Evolutionary conservation across 1,140 invertebrate species (phyloP).

Genomic region (Caenorhabditis remanei): DNA sequence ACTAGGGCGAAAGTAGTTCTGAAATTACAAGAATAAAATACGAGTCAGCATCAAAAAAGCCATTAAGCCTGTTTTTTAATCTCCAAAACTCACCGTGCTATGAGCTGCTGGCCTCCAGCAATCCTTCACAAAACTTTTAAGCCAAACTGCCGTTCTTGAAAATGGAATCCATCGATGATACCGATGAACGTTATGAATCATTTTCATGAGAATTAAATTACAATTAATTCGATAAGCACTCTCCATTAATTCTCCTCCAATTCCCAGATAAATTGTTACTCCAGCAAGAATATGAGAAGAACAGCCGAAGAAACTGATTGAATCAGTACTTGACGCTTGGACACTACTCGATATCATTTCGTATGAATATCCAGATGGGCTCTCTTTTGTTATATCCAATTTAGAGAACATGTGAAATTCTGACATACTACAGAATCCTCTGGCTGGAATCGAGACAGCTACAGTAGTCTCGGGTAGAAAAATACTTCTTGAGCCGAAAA

Average conservation of each 20-base stretch:
- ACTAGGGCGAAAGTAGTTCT: neutral
- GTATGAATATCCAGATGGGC: constrained; percentile 2
- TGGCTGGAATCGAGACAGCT: constrained; percentile 20
- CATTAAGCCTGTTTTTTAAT: no score
- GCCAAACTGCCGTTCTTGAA: neutral
- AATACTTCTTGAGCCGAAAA: constrained; percentile 25
- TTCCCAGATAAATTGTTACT: constrained; percentile 22
- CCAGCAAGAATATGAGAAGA: neutral
- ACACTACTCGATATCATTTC: constrained; percentile 48
- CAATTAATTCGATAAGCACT: constrained; percentile 35
- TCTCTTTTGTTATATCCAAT: constrained; percentile 2
- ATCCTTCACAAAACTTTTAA: neutral
- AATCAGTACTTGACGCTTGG: constrained; percentile 10
- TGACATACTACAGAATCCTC: constrained; percentile 32
- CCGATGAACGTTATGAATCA: constrained; percentile 29
- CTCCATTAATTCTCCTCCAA: constrained; percentile 34
- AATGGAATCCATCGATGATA: constrained; percentile 35
- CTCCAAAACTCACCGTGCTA: neutral
- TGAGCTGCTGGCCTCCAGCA: neutral
- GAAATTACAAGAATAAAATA: neutral
- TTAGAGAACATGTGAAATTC: constrained; percentile 48
- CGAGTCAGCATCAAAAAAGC: no score
- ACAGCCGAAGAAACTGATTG: constrained; percentile 7
- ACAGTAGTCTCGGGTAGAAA: constrained; percentile 31
- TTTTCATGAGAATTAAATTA: constrained; percentile 23